phyloP scores from a whole-genome alignment of 2,113 vertebrate genomes.

The Rhinoderma darwinii region DNA sequence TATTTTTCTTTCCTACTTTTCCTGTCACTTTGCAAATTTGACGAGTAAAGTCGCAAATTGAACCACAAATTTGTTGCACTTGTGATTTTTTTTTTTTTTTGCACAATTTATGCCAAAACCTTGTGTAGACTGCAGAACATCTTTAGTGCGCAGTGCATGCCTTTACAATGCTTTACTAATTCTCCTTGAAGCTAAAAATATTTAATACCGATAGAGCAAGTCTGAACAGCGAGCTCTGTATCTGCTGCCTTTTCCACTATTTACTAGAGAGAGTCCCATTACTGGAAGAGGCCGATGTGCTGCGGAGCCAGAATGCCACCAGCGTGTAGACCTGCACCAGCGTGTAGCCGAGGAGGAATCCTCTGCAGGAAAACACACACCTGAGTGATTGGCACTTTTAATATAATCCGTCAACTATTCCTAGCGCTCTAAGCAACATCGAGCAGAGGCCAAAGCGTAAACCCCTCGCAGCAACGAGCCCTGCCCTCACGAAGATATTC shows the following conservation, averaged over 20 bases:
- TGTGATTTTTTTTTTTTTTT: no score
- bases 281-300: background rate
- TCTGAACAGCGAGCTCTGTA: background rate
- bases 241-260: background rate
- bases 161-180: no score
- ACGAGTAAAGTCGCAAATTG: no score
- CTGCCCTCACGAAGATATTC: background rate
- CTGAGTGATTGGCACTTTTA: constrained; percentile 15
- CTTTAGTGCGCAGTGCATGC: no score
- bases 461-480: constrained; percentile 8
- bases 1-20: no score
- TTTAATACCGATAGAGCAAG: no score
- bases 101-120: no score
- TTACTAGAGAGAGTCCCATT: background rate
- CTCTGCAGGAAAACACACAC: background rate
- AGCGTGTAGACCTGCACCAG: background rate
- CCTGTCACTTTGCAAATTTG: no score
- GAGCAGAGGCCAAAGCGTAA: background rate
- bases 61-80: no score
- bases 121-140: no score
- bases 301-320: background rate
- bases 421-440: background rate
- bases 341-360: background rate
- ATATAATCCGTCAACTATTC: constrained; percentile 2
- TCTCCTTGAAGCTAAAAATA: no score